Evolutionary conservation across 2,797 vertebrate genomes (phyloP), one percentile per base, ranked within the genome.

Genomic region (Lagocephalus sceleratus): DNA sequence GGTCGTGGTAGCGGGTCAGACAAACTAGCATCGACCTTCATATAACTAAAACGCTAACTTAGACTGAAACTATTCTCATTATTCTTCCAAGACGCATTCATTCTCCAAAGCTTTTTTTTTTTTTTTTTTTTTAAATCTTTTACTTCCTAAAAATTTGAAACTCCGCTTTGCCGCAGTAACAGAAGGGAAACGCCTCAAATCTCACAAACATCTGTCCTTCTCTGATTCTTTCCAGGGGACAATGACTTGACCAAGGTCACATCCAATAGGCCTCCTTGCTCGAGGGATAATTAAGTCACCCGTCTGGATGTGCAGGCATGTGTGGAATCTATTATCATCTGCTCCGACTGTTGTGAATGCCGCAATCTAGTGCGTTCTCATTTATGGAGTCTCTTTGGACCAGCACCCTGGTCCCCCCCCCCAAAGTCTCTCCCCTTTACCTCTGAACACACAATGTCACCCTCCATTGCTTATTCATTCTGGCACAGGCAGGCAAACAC

Each of bases 401-500:
- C 62, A 52, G 58, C 62, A 58, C 45, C 50, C 16, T 60, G n/a
- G n/a, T n/a, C n/a, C n/a, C 45, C 46, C 50, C 35, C 47, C 49
- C 20, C 20, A 21, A 60, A 43, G 3, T 3, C 0, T 47, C 51
- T 47, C 48, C 42, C 68, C 59, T 63, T 56, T 51, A 60, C 51
- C 60, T 66, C 40, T 47, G 39, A 14, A 40, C 43, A 55, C 62
- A 77, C 65, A 75, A 55, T 59, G 67, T 71, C 71, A 47, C 52
- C 52, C 51, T 52, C 15, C 11, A 62, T 78, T 71, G 60, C 76
- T 76, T 75, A 64, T 78, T 78, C 63, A 73, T 55, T 51, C 29
- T 6, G 45, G 52, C 57, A 63, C 54, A 42, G 7, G 43, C 43
- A 44, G 38, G 23, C 48, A 44, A 43, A 41, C 35, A 29, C 42